Base-by-base conservation (phyloP, 2,888 invertebrate species). In the Lysandra bellargus region DNA sequence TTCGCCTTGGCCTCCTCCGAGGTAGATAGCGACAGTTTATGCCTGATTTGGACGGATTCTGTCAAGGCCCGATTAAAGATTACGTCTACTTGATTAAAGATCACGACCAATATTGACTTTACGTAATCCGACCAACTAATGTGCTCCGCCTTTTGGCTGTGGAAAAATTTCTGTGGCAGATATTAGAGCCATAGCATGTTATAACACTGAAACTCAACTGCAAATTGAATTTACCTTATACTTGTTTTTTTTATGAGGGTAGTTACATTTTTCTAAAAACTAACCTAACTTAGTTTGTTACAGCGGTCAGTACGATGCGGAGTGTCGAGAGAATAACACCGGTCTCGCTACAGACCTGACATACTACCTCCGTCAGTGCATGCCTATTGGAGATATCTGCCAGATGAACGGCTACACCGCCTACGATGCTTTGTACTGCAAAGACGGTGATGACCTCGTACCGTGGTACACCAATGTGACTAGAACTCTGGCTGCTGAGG, bases 401-500 rank as follows among this genome's bases (percentile, higher is more conserved):
- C 81, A 69, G 6, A 80, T 85, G 0, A 87, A 91, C 30, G 91
- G 91, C 1, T 91, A 90, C 77, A 79, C 85, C 2, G 91, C 94
- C 0, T 85, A 90, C 9, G 93, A 96, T 83, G 91, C 89, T 0
- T 90, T 86, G 0, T 88, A 90, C 80, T 96, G 96, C 83, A 84
- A 86, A 80, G 88, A 94, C 78, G 88, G 84, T 4, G 79, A 74
- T 6, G 82, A 87, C 30, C 82, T 81, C 0, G 84, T 93, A 0
- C 94, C 95, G 0, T 93, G 96, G 87, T 95, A 95, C 78, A 87
- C 89, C 0, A 91, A 96, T 72, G 90, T 96, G 4, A 95, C 91
- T 0, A 91, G 96, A 75, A 88, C 91, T 7, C 87, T 97, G 40
- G 96, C 96, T 1, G 94, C 96, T 1, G 96, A 96, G 84, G 96